Base-by-base conservation (phyloP, 2,797 vertebrate species). In the Pachyuromys duprasi region DNA sequence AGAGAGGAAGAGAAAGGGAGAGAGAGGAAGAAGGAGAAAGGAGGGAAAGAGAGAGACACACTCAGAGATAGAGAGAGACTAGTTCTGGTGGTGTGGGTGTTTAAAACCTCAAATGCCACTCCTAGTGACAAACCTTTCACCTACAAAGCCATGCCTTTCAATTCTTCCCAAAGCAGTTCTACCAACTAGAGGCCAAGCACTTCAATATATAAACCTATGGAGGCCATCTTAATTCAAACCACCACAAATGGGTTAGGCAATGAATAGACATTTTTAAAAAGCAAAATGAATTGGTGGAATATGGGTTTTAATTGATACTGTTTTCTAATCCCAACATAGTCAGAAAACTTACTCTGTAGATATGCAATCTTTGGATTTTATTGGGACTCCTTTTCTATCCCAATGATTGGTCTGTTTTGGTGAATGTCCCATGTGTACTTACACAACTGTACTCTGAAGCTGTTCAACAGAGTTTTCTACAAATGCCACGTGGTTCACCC, bases 1-100 rank as follows among this genome's bases (percentile, higher is more conserved):
- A 2, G 14, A 0, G 8, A 26, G 7, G 9, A 39, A 74, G 39
- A 42, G 5, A 12, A 17, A 14, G 1, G 2, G 36, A 0, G 8
- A 60, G 14, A 22, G 22, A 60, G 22, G 22, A n/a, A 62, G 72
- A 74, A 0, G 2, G 24, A 0, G 14, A 36, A 2, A 26, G 14
- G 36, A 74, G 1, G 2, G 36, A 0, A 6, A 60, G 2, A 24
- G 13, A 18, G 6, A 80, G 20, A 20, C 20, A 80, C 36, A 74
- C 9, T 22, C 2, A 49, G n/a, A 13, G 0, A 4, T 9, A 49
- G 36, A 74, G 36, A 12, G 24, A 39, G 14, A 62, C n/a, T 81
- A 12, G 36, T 31, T 24, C 57, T 82, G 14, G 80, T 82, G 14
- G 80, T 42, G 57, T 63, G 36, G 4, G 36, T 26, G 62, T 39